Conservation (phyloP, 2,888 invertebrate species). For the Athalia rosae region DNA sequence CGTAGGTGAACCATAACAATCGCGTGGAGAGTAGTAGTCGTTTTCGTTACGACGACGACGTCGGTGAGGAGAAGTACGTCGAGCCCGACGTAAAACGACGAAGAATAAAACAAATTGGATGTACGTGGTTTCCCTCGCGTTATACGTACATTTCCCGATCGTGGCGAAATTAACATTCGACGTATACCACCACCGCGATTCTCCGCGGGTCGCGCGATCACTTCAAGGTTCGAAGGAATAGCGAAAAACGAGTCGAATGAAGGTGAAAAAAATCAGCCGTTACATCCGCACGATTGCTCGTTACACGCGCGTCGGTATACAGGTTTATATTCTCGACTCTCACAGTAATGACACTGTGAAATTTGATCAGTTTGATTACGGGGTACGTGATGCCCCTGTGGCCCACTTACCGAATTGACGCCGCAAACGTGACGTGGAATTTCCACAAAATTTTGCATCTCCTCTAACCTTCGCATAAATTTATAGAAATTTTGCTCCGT, state of each 20-base stretch:
- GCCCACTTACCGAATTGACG: constrained; percentile 3
- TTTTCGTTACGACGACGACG: constrained; percentile 13
- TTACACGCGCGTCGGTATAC: not conserved
- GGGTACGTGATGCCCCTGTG: constrained; percentile 21
- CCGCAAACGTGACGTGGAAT: constrained; percentile 26
- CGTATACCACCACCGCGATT: not conserved
- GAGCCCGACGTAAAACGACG: constrained; percentile 24
- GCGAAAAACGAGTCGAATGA: no score
- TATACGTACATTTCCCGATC: not conserved
- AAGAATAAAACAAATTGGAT: constrained; percentile 36
- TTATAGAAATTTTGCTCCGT: not conserved
- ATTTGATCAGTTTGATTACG: constrained; percentile 18
- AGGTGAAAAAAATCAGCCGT: no score
- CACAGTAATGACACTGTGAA: constrained; percentile 30
- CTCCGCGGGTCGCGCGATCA: no score
- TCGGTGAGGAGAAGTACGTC: not conserved
- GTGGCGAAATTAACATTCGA: constrained; percentile 22
- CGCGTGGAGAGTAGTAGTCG: not conserved
- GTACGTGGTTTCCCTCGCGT: constrained; percentile 1
- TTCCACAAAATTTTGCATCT: constrained; percentile 1
- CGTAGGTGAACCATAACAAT: constrained; percentile 25
- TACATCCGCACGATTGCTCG: not conserved
- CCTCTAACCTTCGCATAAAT: not conserved
- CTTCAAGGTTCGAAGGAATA: no score
- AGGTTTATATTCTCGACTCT: constrained; percentile 22